A percentile compares a stretch with the other conserved stretches of the same genome.
These are phyloP conservation scores for Malachius bipustulatus DNA, from an alignment of 2,888 invertebrate genomes.

Conservation along the genomic window DNA sequence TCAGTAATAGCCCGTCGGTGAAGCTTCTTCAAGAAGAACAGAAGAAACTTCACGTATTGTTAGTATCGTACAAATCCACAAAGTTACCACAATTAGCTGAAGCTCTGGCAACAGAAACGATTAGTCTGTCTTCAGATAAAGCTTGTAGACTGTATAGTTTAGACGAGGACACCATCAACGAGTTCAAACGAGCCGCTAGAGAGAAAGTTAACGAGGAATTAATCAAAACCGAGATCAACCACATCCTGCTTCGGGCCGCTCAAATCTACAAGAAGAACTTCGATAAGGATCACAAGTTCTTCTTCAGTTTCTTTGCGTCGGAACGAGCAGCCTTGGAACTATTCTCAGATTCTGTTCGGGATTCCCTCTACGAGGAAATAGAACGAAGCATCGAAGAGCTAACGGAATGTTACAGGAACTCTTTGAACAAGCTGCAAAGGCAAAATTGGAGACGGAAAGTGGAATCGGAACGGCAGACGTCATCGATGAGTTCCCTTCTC, in stretches of 20 bases:
- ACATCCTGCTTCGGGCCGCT: slow-evolving; percentile 58
- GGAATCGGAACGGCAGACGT: slow-evolving; percentile 39
- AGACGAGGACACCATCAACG: slow-evolving; percentile 57
- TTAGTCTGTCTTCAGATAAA: slow-evolving; percentile 45
- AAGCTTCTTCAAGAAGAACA: slow-evolving; percentile 26
- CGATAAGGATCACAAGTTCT: slow-evolving; percentile 40
- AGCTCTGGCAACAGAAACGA: slow-evolving; percentile 56
- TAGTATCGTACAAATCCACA: slow-evolving; percentile 48
- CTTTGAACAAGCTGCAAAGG: slow-evolving; percentile 45
- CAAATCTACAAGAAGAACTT: slow-evolving; percentile 51
- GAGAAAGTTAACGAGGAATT: slow-evolving; percentile 63
- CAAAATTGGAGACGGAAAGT: slow-evolving; percentile 38
- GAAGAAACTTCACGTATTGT: slow-evolving; percentile 23
- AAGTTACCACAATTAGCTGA: slow-evolving; percentile 59
- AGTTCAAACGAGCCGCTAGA: slow-evolving; percentile 64
- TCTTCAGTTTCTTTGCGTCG: slow-evolving; percentile 52
- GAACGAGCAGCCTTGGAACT: slow-evolving; percentile 60
- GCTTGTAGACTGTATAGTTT: slow-evolving; percentile 37
- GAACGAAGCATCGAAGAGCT: slow-evolving; percentile 57
- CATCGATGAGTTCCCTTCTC: slow-evolving; percentile 41
- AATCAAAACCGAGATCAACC: slow-evolving; percentile 65
- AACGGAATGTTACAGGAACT: slow-evolving; percentile 53
- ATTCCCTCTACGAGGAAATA: slow-evolving; percentile 59
- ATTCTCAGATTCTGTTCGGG: slow-evolving; percentile 64
- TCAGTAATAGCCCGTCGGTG: slow-evolving; percentile 23